phyloP scores from a whole-genome alignment of 2,797 vertebrate species.

The Anas bahamensis region DNA sequence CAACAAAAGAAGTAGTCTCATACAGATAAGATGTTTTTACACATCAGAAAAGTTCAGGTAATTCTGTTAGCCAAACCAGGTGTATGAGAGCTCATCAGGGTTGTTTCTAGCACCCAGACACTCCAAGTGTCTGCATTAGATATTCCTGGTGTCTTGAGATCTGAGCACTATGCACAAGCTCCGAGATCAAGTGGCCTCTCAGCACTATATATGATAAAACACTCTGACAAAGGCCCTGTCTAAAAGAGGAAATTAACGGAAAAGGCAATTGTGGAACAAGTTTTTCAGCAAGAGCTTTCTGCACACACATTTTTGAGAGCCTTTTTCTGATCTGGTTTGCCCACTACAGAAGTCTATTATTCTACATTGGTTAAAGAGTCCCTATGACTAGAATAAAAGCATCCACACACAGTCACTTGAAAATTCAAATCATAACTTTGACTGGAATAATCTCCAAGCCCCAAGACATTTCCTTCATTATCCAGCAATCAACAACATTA shows the following conservation, averaged over 20 bases:
- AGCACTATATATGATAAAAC: neutral
- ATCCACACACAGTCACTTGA: neutral
- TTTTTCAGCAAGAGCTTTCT: neutral
- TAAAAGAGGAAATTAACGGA: conserved; percentile 10
- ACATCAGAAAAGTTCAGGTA: neutral
- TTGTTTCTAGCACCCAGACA: neutral
- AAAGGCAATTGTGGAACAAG: neutral
- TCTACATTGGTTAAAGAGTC: neutral
- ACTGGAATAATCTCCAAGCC: neutral
- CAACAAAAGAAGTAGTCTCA: neutral
- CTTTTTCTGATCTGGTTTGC: neutral
- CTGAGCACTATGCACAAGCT: neutral
- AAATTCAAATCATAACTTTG: neutral
- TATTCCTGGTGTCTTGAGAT: neutral
- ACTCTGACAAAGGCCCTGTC: neutral
- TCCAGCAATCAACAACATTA: neutral
- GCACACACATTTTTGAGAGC: neutral
- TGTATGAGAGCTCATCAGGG: neutral
- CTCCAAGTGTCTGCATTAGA: neutral
- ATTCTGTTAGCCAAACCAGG: neutral
- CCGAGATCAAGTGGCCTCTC: neutral
- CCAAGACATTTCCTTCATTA: neutral
- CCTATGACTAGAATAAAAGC: neutral
- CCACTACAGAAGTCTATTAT: neutral
- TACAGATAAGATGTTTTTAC: neutral